phyloP scores from a whole-genome alignment of 2,113 vertebrate genomes.

The Willisornis vidua region DNA sequence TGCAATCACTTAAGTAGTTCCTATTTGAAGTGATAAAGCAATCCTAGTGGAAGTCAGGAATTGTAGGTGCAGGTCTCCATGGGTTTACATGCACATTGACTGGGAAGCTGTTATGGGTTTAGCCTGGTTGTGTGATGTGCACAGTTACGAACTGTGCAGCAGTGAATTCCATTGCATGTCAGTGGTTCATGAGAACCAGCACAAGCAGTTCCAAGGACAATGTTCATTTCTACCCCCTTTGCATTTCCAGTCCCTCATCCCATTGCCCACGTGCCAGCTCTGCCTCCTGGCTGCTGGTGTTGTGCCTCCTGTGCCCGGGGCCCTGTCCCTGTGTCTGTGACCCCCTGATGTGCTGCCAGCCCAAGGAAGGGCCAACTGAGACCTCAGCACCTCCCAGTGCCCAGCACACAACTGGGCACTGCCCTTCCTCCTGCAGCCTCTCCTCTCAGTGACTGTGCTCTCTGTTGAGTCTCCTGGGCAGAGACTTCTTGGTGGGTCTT shows the following conservation, averaged over 20 bases:
- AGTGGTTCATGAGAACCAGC: not conserved
- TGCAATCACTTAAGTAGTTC: not conserved
- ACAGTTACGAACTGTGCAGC: not conserved
- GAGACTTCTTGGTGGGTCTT: not conserved
- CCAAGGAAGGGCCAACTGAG: not conserved
- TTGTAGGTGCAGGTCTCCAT: not conserved
- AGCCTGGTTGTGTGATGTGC: not conserved
- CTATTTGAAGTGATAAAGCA: not conserved
- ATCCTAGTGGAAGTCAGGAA: not conserved
- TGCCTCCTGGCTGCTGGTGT: not conserved
- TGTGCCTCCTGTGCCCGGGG: not conserved
- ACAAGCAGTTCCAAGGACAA: not conserved
- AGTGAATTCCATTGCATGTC: not conserved
- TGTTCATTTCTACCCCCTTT: not conserved
- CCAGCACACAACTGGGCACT: not conserved
- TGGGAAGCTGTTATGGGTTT: not conserved
- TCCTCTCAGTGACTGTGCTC: not conserved
- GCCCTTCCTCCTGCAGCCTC: not conserved
- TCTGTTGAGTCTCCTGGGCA: not conserved
- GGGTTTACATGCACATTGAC: not conserved
- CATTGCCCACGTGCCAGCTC: not conserved
- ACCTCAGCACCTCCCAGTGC: not conserved
- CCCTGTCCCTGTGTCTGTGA: not conserved
- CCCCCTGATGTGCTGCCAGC: not conserved
- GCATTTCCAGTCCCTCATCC: not conserved